phyloP scores from a whole-genome alignment of 2,797 vertebrate species.

The Adrianichthys oophorus region DNA sequence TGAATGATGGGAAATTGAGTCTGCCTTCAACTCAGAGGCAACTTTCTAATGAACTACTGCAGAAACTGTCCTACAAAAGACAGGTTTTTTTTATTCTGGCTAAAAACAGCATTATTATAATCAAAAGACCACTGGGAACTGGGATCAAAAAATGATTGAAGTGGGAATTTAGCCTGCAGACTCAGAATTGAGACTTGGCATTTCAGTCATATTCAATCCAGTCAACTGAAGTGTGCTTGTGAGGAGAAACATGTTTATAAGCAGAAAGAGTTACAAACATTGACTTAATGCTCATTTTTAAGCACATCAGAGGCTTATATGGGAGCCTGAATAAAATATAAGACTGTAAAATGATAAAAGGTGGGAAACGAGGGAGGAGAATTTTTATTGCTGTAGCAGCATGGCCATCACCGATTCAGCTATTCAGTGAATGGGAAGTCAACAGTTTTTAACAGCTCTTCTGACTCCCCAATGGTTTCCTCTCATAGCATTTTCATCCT shows the following conservation, averaged over 20 bases:
- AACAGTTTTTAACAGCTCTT: slow-evolving; percentile 53
- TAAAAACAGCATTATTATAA: no score
- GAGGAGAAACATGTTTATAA: slow-evolving; percentile 46
- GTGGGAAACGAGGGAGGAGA: slow-evolving; percentile 25
- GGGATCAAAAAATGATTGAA: no score
- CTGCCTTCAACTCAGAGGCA: no score
- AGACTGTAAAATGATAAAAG: slow-evolving; percentile 13
- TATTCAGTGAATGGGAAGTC: slow-evolving; percentile 50
- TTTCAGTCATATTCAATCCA: slow-evolving; percentile 51
- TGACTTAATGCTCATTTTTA: slow-evolving; percentile 27
- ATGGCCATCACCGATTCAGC: slow-evolving; percentile 50
- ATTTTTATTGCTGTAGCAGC: slow-evolving; percentile 37
- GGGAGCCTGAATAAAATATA: slow-evolving; percentile 31
- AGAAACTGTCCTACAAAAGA: no score
- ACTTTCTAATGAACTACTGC: no score
- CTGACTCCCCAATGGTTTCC: slow-evolving; percentile 44
- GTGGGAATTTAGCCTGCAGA: slow-evolving; percentile 45
- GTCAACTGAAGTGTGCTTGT: slow-evolving; percentile 39
- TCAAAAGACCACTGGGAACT: no score
- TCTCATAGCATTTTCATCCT: slow-evolving; percentile 50
- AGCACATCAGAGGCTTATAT: slow-evolving; percentile 18
- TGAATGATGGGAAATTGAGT: no score
- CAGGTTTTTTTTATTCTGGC: no score
- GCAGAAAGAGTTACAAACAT: slow-evolving; percentile 41
- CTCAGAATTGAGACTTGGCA: slow-evolving; percentile 42